Evolutionary conservation across 2,797 vertebrate genomes (phyloP), one percentile per base, ranked within the genome.

Genomic region (Arnoldichthys spilopterus): DNA sequence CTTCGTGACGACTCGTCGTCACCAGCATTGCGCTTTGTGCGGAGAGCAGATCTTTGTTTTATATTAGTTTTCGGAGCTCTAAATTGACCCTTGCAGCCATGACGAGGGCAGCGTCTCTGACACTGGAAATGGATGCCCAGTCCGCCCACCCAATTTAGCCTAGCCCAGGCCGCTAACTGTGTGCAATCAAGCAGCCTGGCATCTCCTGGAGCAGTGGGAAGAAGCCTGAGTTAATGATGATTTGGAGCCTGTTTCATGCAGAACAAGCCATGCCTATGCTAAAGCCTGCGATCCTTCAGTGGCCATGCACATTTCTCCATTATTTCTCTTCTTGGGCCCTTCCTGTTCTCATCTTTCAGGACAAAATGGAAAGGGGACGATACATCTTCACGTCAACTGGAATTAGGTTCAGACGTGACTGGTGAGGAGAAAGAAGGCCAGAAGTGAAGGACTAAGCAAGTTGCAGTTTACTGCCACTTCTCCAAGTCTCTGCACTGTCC

Each of bases 1-100:
- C 85, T 83, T 82, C 83, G 78, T 80, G 78, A 87, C 69, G 54
- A 75, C 37, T 69, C 32, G 61, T 37, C 45, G 67, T 87, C 84
- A 86, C 86, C 78, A 89, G 54, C 70, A 51, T 61, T 62, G 71
- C 56, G 40, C 70, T 63, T 84, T 74, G 79, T 72, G 58, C 74
- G 76, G 77, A 49, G 73, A 82, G 87, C 49, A 68, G 58, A 87
- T 87, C 47, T 76, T 71, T 79, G 66, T 30, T 78, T 83, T 81
- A 74, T 34, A 61, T 63, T 72, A 49, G 80, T 54, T 73, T 69
- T 83, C 61, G 16, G 20, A 54, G 28, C 79, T 87, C 62, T 77
- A 86, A 87, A 90, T 85, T 80, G 82, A 80, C 64, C 78, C 85
- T 85, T 77, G 74, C 62, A 78, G 80, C 72, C 30, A 54, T 79